Evolutionary conservation across 2,113 vertebrate species (phyloP).

Genomic region (Corvus moneduloides): DNA sequence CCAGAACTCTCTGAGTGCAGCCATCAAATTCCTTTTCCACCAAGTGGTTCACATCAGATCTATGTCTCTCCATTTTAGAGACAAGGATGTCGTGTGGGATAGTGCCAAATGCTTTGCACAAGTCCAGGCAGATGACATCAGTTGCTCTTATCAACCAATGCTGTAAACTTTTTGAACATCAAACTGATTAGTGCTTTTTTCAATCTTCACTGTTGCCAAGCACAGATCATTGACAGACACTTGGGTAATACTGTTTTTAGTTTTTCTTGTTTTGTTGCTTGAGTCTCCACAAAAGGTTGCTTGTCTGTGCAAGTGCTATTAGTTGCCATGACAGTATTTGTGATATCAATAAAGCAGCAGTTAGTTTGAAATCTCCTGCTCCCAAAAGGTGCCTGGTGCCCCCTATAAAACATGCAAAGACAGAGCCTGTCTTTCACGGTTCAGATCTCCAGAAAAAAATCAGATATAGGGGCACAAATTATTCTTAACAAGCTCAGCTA

Average conservation of each 20-base stretch:
- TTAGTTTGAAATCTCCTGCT: not conserved
- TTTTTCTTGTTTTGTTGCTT: not conserved
- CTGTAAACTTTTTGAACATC: not conserved
- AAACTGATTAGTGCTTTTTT: not conserved
- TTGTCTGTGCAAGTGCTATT: not conserved
- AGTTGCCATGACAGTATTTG: conserved; percentile 7
- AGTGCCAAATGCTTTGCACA: not conserved
- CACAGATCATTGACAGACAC: not conserved
- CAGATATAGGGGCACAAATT: not conserved
- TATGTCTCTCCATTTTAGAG: not conserved
- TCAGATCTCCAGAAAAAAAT: not conserved
- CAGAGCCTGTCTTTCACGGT: not conserved
- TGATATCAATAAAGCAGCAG: not conserved
- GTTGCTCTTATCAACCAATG: not conserved
- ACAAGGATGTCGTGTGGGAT: not conserved
- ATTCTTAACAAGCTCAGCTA: not conserved
- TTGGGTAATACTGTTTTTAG: not conserved
- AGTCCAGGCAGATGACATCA: not conserved
- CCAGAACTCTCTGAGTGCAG: not conserved
- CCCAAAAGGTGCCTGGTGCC: not conserved
- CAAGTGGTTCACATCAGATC: not conserved
- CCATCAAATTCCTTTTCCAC: not conserved
- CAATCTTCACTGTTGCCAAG: not conserved
- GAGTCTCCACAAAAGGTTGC: not conserved
- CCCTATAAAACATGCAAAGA: not conserved